Evolutionary conservation across 2,113 vertebrate species (phyloP), one percentile per base, ranked within the genome.

Genomic region (Phaetusa simplex): DNA sequence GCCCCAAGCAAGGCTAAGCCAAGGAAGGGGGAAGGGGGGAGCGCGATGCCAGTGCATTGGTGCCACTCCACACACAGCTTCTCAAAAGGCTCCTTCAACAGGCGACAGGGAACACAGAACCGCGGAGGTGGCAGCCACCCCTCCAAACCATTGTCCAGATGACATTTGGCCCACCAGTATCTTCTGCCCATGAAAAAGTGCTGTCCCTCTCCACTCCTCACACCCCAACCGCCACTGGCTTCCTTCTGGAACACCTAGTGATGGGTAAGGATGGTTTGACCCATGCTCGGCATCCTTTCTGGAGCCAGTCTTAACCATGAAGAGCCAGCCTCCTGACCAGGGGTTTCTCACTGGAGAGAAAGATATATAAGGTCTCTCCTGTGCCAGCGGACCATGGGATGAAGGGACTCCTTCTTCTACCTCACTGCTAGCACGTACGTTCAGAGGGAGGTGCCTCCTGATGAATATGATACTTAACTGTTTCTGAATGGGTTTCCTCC

Each of bases 401-500:
- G 11, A 64, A 82, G 23, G 11, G 36, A 86, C 10, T 26, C 23
- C 50, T 82, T 55, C 42, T 67, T 72, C 34, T 55, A 56, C 50
- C 17, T 61, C 62, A 38, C 65, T 74, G 76, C 53, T 69, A 87
- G 45, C 32, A 43, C 0, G 0, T 23, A 23, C 2, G 0, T 58
- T 87, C 3, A 1, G 24, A 64, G 9, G 20, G 23, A 71, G 55
- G 34, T 49, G 32, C 7, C 47, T 79, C 34, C 49, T 50, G 43
- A 72, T 93, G 82, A 50, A 93, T 52, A 43, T 34, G 86, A 96
- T 95, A 97, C 98, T 98, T 99, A 99, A 99, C 99, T 99, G 99
- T 98, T 99, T 99, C 90, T 99, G 99, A 90, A 99, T 88, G 64
- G 99, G 99, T 96, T 99, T 99, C 97, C 99, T 99, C 96, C 99